A percentile compares a stretch with the other conserved stretches of the same genome.
These are phyloP conservation scores for Silurus asotus DNA, from an alignment of 2,113 vertebrate species.

Conservation along the genomic window DNA sequence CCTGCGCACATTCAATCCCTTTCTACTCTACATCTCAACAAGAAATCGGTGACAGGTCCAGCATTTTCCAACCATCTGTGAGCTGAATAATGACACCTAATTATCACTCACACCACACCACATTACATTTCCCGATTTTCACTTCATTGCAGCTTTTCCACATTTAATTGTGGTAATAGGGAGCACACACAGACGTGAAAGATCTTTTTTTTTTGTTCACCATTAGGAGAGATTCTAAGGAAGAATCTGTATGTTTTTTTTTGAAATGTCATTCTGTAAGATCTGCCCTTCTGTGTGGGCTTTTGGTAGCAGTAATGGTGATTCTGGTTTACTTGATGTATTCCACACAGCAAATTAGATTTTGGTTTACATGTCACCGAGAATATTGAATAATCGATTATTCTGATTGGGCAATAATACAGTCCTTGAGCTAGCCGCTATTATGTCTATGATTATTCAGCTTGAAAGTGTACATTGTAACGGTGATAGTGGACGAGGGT, in stretches of 20 bases:
- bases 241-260: neutral
- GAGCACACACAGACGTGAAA: neutral
- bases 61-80: constrained; percentile 11
- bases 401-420: neutral
- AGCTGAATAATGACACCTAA: constrained; percentile 16
- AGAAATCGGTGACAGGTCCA: constrained; percentile 4
- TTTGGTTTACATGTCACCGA: neutral
- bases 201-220: neutral
- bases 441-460: neutral
- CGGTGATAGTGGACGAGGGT: neutral
- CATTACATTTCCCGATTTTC: constrained; percentile 19
- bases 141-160: constrained; percentile 6
- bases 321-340: neutral
- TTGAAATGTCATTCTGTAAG: neutral
- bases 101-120: constrained; percentile 15
- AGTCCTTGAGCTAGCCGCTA: neutral
- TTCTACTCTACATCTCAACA: neutral
- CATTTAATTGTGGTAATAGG: neutral
- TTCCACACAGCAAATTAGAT: neutral
- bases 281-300: neutral
- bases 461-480: neutral
- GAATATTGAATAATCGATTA: neutral
- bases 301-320: neutral
- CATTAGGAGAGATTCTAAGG: no score
- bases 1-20: neutral